These are phyloP conservation scores for Graptemys geographica DNA, from an alignment of 2,797 vertebrate species.

Conservation along the genomic window DNA sequence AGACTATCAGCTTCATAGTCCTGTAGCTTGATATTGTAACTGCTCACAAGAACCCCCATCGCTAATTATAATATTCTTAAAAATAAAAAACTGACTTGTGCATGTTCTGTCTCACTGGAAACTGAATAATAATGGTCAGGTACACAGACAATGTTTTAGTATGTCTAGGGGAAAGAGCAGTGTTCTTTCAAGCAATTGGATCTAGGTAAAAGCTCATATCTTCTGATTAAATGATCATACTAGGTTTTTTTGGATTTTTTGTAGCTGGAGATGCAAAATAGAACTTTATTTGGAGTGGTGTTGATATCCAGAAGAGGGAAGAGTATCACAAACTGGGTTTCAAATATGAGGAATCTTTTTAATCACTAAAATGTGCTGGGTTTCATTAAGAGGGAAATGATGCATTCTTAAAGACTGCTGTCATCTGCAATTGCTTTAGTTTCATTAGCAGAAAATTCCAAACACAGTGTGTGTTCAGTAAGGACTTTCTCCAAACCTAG, in stretches of 20 bases:
- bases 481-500: not conserved
- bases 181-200: not conserved
- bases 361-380: rapidly evolving
- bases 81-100: not conserved
- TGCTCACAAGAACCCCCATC: not conserved
- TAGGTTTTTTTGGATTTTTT: not conserved
- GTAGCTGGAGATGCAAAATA: not conserved
- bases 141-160: not conserved
- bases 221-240: not conserved
- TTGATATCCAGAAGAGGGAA: not conserved
- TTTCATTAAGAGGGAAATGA: not conserved
- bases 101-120: not conserved
- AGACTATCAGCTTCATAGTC: not conserved
- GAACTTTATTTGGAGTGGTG: not conserved
- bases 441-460: not conserved
- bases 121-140: not conserved
- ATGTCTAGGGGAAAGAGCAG: not conserved
- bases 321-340: rapidly evolving
- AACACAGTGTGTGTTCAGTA: rapidly evolving
- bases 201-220: not conserved
- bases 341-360: not conserved
- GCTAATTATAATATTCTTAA: not conserved
- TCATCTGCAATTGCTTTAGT: not conserved
- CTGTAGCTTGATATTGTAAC: not conserved
- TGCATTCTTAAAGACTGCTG: not conserved